These are phyloP conservation scores for Pentamera pediparva DNA, from an alignment of 53 echinoderm and acorn worm genomes.

Conservation along the genomic window DNA sequence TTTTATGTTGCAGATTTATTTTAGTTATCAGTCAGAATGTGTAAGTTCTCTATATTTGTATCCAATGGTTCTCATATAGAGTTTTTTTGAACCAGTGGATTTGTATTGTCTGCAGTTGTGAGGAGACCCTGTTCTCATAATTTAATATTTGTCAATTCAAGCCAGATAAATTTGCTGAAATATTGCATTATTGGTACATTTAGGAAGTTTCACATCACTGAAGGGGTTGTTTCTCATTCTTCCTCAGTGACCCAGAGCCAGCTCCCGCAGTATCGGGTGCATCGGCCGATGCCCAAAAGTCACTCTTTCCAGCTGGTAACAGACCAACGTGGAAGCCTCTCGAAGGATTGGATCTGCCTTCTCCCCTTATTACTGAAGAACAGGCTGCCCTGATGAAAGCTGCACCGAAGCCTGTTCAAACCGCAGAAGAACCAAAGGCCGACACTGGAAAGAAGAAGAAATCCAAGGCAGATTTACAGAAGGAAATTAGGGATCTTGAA, in stretches of 20 bases:
- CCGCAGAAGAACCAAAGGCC: neutral
- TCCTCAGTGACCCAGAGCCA: neutral
- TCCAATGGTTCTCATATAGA: too few relatives aligned
- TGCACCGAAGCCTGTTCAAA: neutral
- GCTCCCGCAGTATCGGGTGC: neutral
- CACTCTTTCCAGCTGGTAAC: conserved; percentile 10
- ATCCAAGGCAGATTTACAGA: conserved; percentile 23
- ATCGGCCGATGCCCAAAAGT: neutral
- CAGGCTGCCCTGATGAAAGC: neutral
- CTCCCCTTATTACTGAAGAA: neutral
- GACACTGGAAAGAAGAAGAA: neutral
- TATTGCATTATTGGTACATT: neutral
- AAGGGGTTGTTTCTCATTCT: too few relatives aligned
- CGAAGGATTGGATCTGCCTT: conserved; percentile 10
- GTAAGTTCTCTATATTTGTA: too few relatives aligned
- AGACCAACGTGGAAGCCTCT: conserved; percentile 23
- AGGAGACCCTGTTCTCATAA: too few relatives aligned
- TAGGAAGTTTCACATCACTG: neutral
- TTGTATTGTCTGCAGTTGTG: too few relatives aligned
- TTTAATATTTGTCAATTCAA: too few relatives aligned
- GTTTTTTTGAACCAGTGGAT: too few relatives aligned
- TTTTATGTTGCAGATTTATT: too few relatives aligned
- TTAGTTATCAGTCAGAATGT: too few relatives aligned
- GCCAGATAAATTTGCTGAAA: too few relatives aligned
- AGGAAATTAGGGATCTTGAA: conserved; percentile 23